A percentile compares a stretch with the other conserved stretches of the same genome.
phyloP scores from a whole-genome alignment of 2,888 invertebrate genomes.

The Microctonus brassicae region DNA sequence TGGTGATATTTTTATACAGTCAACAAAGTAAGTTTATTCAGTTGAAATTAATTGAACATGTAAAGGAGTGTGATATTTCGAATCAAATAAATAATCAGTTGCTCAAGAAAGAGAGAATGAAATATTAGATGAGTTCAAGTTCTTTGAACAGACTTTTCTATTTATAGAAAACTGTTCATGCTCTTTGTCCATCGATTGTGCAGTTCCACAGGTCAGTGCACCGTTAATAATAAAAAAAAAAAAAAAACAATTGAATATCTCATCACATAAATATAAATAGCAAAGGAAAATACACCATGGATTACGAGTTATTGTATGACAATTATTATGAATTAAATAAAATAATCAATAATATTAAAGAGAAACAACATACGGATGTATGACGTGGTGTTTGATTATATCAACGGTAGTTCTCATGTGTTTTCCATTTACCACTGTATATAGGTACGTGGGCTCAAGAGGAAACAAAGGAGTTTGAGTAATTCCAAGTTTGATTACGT shows the following conservation, averaged over 20 bases:
- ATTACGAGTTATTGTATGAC: neutral
- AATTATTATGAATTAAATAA: neutral
- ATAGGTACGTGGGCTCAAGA: too few species aligned
- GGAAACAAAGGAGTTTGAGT: neutral
- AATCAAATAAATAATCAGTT: neutral
- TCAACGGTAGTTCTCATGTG: neutral
- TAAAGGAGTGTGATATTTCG: neutral
- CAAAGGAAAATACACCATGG: neutral
- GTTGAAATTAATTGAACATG: neutral
- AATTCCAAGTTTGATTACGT: constrained; percentile 23
- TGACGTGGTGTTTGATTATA: neutral
- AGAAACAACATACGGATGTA: neutral
- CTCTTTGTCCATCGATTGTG: neutral
- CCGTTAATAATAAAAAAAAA: too few species aligned
- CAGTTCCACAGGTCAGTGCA: neutral
- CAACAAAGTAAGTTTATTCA: neutral
- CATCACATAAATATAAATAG: neutral
- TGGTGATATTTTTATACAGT: neutral
- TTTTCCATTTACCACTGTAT: neutral
- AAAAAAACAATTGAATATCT: too few species aligned
- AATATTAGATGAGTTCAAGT: neutral
- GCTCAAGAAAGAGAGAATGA: neutral
- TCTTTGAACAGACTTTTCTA: neutral
- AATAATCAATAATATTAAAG: neutral
- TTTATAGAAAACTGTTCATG: neutral